A percentile compares a stretch with the other conserved stretches of the same genome.
Conservation (phyloP, 2,888 invertebrate genomes). For the Cataglyphis altisquamis region DNA sequence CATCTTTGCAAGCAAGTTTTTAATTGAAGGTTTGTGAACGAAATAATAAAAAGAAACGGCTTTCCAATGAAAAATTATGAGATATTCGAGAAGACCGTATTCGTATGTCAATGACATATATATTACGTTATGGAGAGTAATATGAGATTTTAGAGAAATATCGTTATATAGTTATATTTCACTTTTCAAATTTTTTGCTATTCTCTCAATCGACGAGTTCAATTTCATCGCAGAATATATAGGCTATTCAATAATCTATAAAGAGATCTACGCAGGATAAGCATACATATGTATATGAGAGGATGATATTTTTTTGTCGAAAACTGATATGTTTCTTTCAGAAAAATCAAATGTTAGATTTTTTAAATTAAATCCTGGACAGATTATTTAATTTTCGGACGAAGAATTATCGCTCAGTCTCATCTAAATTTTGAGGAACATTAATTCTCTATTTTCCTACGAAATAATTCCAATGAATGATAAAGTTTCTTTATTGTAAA, state of each 20-base stretch:
- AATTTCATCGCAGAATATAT: background rate
- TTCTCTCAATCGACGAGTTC: background rate
- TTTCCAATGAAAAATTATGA: slow-evolving; percentile 12
- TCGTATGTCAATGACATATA: background rate
- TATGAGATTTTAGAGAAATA: background rate
- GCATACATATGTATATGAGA: background rate
- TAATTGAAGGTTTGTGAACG: slow-evolving; percentile 29
- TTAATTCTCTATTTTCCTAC: background rate
- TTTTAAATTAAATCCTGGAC: background rate
- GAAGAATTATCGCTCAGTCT: background rate
- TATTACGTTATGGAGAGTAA: background rate
- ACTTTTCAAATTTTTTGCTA: background rate
- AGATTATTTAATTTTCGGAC: background rate
- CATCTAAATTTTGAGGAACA: background rate
- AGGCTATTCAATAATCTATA: background rate
- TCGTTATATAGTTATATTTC: background rate
- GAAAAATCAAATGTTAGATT: background rate
- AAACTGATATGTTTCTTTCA: background rate
- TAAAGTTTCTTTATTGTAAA: slow-evolving; percentile 62
- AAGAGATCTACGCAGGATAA: background rate
- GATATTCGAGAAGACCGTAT: background rate
- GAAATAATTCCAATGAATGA: slow-evolving; percentile 14
- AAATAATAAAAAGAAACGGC: background rate
- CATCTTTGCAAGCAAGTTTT: slow-evolving; percentile 38
- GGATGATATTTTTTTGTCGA: background rate